phyloP scores from a whole-genome alignment of 2,113 vertebrate genomes.

The Xenotilapia leptura region DNA sequence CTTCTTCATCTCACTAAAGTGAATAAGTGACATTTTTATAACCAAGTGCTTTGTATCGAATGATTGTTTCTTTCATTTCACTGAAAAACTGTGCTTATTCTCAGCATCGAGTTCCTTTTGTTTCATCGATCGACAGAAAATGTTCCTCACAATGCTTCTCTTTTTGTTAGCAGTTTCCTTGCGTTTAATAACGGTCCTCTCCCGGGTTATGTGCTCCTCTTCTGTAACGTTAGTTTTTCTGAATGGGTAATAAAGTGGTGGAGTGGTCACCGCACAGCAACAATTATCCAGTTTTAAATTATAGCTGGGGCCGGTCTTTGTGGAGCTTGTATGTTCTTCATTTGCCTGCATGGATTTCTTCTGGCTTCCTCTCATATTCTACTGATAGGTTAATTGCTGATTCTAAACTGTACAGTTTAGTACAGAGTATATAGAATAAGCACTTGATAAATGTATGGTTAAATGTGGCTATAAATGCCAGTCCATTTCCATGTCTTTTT shows the following conservation, averaged over 20 bases:
- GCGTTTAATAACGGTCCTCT: background rate
- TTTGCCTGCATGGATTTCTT: background rate
- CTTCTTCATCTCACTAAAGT: background rate
- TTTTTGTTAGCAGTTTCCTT: background rate
- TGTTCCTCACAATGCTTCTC: background rate
- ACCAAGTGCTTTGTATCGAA: background rate
- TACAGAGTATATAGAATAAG: background rate
- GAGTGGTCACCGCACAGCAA: background rate
- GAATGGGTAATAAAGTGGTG: background rate
- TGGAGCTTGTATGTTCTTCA: background rate
- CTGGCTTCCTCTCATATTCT: background rate
- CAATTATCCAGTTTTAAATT: background rate
- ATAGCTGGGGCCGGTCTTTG: background rate
- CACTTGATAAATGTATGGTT: background rate
- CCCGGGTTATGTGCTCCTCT: rapidly evolving
- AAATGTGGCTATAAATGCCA: background rate
- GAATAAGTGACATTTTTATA: background rate
- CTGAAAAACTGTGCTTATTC: background rate
- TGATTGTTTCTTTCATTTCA: background rate
- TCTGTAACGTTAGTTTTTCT: background rate
- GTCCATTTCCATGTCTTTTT: background rate
- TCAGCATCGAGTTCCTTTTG: background rate
- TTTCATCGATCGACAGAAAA: background rate
- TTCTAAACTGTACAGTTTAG: background rate
- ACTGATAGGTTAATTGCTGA: background rate